Evolutionary conservation across 2,888 invertebrate genomes (phyloP).

Genomic region (Lysandra coridon): DNA sequence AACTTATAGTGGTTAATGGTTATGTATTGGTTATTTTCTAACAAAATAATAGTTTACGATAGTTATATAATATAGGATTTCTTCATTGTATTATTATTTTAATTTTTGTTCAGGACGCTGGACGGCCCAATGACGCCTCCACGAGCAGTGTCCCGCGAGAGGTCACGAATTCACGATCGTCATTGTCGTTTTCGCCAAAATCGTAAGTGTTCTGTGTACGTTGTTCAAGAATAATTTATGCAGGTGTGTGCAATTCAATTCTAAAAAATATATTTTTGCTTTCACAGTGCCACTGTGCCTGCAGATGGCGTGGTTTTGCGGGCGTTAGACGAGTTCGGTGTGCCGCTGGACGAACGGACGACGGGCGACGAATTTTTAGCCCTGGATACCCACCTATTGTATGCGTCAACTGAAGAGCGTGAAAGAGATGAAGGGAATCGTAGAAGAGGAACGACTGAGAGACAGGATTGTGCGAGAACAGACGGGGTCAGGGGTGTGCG

Average conservation of each 20-base stretch:
- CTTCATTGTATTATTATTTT: slow-evolving; percentile 8
- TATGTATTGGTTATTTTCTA: slow-evolving; percentile 23
- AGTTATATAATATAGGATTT: background rate
- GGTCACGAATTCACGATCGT: slow-evolving; percentile 23
- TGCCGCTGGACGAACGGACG: background rate
- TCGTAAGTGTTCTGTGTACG: background rate
- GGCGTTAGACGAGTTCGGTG: background rate
- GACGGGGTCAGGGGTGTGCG: background rate
- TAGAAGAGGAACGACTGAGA: background rate
- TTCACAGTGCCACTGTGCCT: slow-evolving; percentile 5
- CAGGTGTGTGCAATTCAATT: too few relatives aligned
- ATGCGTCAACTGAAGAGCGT: slow-evolving; percentile 19
- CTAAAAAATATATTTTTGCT: background rate
- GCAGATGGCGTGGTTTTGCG: background rate
- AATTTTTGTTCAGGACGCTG: background rate
- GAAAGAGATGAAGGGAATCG: slow-evolving; percentile 2
- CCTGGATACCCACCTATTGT: slow-evolving; percentile 21
- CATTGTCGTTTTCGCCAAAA: background rate
- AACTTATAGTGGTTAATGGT: background rate
- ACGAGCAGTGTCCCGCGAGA: slow-evolving; percentile 32
- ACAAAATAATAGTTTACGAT: background rate
- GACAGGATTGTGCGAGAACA: background rate
- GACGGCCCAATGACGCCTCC: background rate
- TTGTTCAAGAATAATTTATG: background rate
- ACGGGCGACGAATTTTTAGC: background rate